phyloP scores from a whole-genome alignment of 2,888 invertebrate species.

The Athrips mouffetella region DNA sequence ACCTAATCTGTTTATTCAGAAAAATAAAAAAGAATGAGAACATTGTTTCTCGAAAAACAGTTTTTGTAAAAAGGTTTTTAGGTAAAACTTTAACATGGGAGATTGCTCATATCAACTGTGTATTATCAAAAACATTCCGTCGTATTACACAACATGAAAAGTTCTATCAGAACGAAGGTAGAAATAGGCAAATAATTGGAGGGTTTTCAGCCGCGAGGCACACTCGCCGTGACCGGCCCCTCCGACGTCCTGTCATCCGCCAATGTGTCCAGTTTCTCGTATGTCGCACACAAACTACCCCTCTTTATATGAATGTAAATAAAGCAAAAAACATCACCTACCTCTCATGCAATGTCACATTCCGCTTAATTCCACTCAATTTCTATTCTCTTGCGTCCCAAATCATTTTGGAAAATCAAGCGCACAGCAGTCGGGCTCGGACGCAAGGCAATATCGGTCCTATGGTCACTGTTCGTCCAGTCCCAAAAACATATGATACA shows the following conservation, averaged over 20 bases:
- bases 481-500: constrained; percentile 77
- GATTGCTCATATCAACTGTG: constrained; percentile 48
- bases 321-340: constrained; percentile 62
- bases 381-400: constrained; percentile 68
- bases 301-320: constrained; percentile 54
- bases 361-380: constrained; percentile 74
- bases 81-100: constrained; percentile 28
- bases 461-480: constrained; percentile 69
- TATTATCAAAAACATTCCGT: constrained; percentile 47
- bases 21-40: no score
- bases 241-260: constrained; percentile 53
- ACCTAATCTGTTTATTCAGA: no score
- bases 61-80: neutral
- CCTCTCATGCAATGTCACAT: constrained; percentile 79
- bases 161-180: constrained; percentile 21
- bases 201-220: constrained; percentile 41
- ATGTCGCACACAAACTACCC: constrained; percentile 43
- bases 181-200: constrained; percentile 30
- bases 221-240: constrained; percentile 48
- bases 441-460: constrained; percentile 75
- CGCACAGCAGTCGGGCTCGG: constrained; percentile 72
- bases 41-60: neutral
- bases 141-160: constrained; percentile 63
- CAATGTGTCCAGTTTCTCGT: constrained; percentile 65
- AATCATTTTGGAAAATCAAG: constrained; percentile 72